Base-by-base conservation (phyloP, 2,888 invertebrate genomes). In the Pherbina coryleti region DNA sequence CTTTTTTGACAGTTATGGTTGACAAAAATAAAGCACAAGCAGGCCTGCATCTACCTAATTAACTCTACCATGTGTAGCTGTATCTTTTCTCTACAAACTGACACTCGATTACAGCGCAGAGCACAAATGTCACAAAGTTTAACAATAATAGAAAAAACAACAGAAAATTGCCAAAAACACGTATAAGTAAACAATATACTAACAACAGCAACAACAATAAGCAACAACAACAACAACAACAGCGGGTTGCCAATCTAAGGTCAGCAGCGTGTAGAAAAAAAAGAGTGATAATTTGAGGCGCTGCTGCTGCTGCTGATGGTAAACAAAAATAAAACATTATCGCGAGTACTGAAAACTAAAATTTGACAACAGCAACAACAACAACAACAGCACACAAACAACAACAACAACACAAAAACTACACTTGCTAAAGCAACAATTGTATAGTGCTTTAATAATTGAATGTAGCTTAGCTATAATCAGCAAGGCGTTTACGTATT, bases 401-500 rank as follows among this genome's bases (percentile, higher is more conserved):
- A 37, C 37, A 37, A 37, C 8, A 37, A 37, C 8, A 37, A n/a
- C n/a, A 31, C 5, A 3, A 31, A 5, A 4, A 5, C 31, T 31
- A 31, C 31, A 31, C 31, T 4, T 4, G 31, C 14, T 7, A 11
- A 7, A 44, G 55, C 19, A 66, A 66, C 5, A 66, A 11, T 19
- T 55, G 55, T 55, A 55, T 55, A 22, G 22, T 60, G 19, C 28
- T 25, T 14, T 8, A 25, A 28, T 60, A 25, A 3, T n/a, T 60
- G 0, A 60, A 19, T 67, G 67, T 67, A 67, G 31, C 67, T 34
- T 8, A 37, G 22, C 9, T 17, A 69, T 69, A 69, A 69, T 69
- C 69, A 51, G 69, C 17, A 49, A 69, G 9, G 22, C 51, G 69
- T 37, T 1, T 11, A 22, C 49, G 69, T 69, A 49, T 69, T 22